Evolutionary conservation across 2,797 vertebrate genomes (phyloP).

Genomic region (Melanotaenia maccullochi): DNA sequence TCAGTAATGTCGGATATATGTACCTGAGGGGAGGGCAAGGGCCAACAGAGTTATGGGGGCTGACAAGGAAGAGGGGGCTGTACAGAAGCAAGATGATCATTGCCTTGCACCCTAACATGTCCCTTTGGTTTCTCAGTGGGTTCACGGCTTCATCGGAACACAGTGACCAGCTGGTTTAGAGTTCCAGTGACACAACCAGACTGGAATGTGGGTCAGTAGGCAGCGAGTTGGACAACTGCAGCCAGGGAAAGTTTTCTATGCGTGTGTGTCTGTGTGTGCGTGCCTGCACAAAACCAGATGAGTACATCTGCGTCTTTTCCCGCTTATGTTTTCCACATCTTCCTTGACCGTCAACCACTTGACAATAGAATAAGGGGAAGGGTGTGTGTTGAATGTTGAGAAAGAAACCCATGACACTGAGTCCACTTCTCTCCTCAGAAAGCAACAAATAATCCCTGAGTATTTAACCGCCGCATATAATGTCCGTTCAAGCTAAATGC

Average conservation of each 20-base stretch:
- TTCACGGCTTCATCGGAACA: conserved; percentile 51
- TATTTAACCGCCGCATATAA: conserved; percentile 4
- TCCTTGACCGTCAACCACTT: conserved; percentile 60
- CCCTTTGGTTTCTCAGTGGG: conserved; percentile 14
- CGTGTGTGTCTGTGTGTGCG: conserved; percentile 26
- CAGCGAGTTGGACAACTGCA: conserved; percentile 53
- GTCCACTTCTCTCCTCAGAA: conserved; percentile 54
- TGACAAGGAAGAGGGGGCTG: neutral
- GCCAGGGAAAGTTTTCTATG: conserved; percentile 51
- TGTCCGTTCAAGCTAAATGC: neutral
- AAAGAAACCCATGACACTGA: conserved; percentile 49
- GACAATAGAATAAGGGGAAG: conserved; percentile 69
- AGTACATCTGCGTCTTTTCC: conserved; percentile 54
- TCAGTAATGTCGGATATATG: conserved; percentile 61
- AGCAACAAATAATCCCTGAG: neutral
- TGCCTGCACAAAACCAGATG: conserved; percentile 19
- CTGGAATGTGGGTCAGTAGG: conserved; percentile 81
- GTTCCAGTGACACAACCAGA: conserved; percentile 74
- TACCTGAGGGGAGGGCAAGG: conserved; percentile 55
- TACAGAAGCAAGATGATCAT: conserved; percentile 4
- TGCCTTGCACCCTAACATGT: conserved; percentile 12
- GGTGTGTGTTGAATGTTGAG: conserved; percentile 58
- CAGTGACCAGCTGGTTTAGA: conserved; percentile 39
- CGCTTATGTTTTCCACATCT: conserved; percentile 52
- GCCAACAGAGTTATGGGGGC: conserved; percentile 18